A percentile compares a stretch with the other conserved stretches of the same genome.
phyloP scores from a whole-genome alignment of 2,888 invertebrate genomes.

The Escarpia spicata region DNA sequence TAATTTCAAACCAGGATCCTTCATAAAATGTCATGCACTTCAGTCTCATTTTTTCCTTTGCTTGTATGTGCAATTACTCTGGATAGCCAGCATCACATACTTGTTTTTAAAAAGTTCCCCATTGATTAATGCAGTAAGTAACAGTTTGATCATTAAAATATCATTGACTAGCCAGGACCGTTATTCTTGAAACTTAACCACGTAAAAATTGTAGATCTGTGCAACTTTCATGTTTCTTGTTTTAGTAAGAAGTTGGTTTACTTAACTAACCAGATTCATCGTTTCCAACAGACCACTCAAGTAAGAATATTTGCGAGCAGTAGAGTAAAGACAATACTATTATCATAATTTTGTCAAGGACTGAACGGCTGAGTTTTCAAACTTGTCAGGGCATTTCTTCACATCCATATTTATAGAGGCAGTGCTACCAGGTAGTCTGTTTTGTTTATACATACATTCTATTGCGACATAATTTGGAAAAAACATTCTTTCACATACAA shows the following conservation, averaged over 20 bases:
- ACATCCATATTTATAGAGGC: neutral
- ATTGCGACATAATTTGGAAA: no score
- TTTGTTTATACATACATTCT: no score
- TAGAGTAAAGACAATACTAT: no score
- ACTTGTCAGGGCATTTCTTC: neutral
- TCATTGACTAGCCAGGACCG: neutral
- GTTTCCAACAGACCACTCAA: neutral
- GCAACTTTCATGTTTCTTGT: neutral
- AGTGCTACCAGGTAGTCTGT: no score
- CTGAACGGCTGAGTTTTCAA: no score
- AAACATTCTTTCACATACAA: no score
- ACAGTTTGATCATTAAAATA: neutral
- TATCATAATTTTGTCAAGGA: no score
- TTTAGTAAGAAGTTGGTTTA: neutral
- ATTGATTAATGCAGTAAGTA: neutral
- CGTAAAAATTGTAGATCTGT: neutral
- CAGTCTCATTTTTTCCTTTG: no score
- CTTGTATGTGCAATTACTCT: no score
- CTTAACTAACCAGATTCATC: neutral
- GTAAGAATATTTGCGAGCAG: neutral
- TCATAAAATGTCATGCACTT: neutral
- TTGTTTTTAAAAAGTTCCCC: neutral
- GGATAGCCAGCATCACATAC: neutral
- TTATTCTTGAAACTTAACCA: neutral
- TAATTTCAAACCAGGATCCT: neutral